Evolutionary conservation across 2,113 vertebrate genomes (phyloP), one percentile per base, ranked within the genome.

Genomic region (Xenopus borealis): DNA sequence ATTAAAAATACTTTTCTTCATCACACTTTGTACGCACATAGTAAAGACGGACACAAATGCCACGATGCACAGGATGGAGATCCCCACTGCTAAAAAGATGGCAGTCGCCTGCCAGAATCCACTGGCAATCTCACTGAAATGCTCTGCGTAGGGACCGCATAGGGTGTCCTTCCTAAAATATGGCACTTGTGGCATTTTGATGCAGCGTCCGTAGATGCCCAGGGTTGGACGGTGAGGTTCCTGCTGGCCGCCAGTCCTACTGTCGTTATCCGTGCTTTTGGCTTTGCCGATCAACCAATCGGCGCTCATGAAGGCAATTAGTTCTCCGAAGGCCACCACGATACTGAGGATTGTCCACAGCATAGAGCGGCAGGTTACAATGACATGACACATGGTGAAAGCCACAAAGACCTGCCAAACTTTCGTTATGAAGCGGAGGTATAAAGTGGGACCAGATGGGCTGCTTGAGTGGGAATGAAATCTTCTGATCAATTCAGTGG

Each of bases 1-100:
- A 80, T 99, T 99, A 91, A 99, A 99, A 81, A 99, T 94, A 83
- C 97, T 99, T 81, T 99, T 99, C 91, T 93, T 96, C 90, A 98
- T 88, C 82, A 98, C 92, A 80, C 97, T 98, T 85, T 99, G 96
- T 83, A 98, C 93, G 58, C 97, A 99, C 92, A 98, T 88, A 78
- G 93, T 98, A 83, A 99, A 96, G 84, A 98, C 90, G 9, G 97
- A 96, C 66, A 98, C 90, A 61, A 95, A 91, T 0, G 95, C 96
- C 85, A 98, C 93, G 0, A 85, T 84, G 47, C 92, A 94, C 10
- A 99, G 93, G 61, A 99, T 90, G 78, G 96, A 85, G 63, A 94
- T 96, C 66, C 95, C 97, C 23, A 91, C 59, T 0, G 94, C 94
- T 72, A 98, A 86, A 87, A 99, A 99, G 85, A 99, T 93, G 75